phyloP scores from a whole-genome alignment of 2,113 vertebrate genomes.

The Hippocampus comes region DNA sequence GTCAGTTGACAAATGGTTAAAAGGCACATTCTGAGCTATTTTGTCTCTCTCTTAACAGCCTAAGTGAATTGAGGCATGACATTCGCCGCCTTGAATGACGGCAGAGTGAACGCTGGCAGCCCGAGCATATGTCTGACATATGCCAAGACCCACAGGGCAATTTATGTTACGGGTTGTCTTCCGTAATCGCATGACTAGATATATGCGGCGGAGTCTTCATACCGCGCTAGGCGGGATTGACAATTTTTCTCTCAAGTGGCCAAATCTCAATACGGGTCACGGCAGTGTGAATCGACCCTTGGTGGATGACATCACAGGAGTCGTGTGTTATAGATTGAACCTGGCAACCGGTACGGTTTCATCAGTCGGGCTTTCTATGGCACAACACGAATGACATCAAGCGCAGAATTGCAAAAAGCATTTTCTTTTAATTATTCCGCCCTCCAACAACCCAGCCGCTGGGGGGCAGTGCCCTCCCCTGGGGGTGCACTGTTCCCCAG shows the following conservation, averaged over 20 bases:
- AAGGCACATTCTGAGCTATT: not conserved
- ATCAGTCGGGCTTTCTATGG: not conserved
- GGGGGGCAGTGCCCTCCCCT: too few relatives aligned
- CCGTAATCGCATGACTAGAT: not conserved
- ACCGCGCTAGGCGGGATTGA: not conserved
- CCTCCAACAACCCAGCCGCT: too few relatives aligned
- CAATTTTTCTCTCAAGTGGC: not conserved
- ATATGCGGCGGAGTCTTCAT: not conserved
- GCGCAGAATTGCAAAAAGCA: slow-evolving; percentile 8
- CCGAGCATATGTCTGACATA: not conserved
- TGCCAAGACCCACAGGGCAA: not conserved
- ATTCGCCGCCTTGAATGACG: not conserved
- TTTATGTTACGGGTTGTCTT: not conserved
- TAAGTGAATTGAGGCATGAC: not conserved
- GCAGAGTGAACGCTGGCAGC: not conserved
- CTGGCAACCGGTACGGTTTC: not conserved
- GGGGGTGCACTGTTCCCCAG: too few relatives aligned
- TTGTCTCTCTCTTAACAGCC: slow-evolving; percentile 1
- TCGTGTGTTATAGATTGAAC: not conserved
- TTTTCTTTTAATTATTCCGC: slow-evolving; percentile 8
- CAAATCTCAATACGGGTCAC: not conserved
- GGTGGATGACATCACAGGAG: not conserved
- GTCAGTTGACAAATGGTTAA: not conserved
- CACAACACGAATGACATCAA: not conserved
- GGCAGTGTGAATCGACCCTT: not conserved